Conservation (phyloP, 2,888 invertebrate species). For the Cybosia mesomella region DNA sequence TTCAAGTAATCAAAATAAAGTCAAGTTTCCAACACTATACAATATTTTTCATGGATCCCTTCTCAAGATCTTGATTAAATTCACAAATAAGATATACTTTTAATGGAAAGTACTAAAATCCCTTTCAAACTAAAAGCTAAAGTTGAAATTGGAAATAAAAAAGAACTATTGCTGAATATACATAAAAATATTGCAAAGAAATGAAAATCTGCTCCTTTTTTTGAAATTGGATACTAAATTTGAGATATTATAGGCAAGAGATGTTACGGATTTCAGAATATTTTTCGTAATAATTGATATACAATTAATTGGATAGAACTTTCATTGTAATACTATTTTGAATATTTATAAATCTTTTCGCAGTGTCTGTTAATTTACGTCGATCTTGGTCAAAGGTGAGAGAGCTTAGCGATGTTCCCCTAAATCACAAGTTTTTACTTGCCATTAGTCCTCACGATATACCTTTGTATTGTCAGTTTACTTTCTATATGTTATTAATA, state of each 20-base stretch:
- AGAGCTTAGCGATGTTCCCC: background rate
- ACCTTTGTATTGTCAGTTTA: background rate
- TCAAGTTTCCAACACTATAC: no score
- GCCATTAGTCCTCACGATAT: background rate
- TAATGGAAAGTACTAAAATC: no score
- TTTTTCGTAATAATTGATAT: slow-evolving; percentile 4
- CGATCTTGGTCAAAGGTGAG: background rate
- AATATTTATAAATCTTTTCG: background rate
- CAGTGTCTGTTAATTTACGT: background rate
- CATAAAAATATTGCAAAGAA: no score
- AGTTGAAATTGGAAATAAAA: no score
- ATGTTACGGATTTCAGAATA: background rate
- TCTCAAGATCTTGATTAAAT: no score
- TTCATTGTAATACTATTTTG: background rate
- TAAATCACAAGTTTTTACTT: background rate
- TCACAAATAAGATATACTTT: no score
- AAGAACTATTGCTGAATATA: no score
- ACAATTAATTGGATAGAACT: background rate
- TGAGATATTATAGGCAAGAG: background rate
- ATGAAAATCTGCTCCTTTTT: background rate
- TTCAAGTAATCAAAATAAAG: no score
- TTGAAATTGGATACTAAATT: background rate
- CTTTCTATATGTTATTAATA: background rate
- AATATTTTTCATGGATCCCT: no score
- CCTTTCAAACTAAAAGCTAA: no score